Percentiles rank a stretch among this genome's conserved stretches.
Conservation (phyloP, 2,113 vertebrate genomes). For the Osmerus eperlanus region DNA sequence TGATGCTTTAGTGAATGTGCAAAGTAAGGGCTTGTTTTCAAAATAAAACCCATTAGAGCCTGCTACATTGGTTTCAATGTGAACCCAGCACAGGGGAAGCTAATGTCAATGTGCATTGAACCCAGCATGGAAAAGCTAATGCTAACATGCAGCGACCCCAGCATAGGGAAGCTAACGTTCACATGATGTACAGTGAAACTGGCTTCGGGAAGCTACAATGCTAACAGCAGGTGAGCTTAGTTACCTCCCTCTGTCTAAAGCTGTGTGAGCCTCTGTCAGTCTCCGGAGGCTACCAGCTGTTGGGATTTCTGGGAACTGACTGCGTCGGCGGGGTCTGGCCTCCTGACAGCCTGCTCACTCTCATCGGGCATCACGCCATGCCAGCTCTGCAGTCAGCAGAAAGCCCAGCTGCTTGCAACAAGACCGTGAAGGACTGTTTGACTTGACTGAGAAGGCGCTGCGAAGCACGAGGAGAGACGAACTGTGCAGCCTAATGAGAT, state of each 20-base stretch:
- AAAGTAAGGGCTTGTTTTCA: too few relatives aligned
- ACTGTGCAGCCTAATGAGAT: conserved; percentile 24
- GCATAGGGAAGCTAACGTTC: neutral
- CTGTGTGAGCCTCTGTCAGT: conserved; percentile 16
- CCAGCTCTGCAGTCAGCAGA: conserved; percentile 13
- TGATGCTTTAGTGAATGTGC: too few relatives aligned
- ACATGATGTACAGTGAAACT: neutral
- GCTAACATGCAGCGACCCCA: too few relatives aligned
- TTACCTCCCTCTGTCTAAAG: conserved; percentile 30
- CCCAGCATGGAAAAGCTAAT: too few relatives aligned
- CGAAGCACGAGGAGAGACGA: conserved; percentile 28
- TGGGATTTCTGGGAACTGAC: conserved; percentile 29
- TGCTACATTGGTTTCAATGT: neutral
- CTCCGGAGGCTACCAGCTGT: conserved; percentile 24
- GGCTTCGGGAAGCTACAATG: neutral
- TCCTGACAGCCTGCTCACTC: conserved; percentile 29
- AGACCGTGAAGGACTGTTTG: conserved; percentile 7
- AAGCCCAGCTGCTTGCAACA: conserved; percentile 14
- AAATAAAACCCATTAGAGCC: neutral
- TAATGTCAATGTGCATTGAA: too few relatives aligned
- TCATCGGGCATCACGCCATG: conserved; percentile 5
- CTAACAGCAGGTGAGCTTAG: conserved; percentile 36
- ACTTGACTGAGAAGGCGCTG: conserved; percentile 19
- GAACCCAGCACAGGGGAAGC: too few relatives aligned
- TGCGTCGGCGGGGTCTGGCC: conserved; percentile 8